Evolutionary conservation across 2,888 invertebrate genomes (phyloP), one percentile per base, ranked within the genome.

Genomic region (Mamestra brassicae): DNA sequence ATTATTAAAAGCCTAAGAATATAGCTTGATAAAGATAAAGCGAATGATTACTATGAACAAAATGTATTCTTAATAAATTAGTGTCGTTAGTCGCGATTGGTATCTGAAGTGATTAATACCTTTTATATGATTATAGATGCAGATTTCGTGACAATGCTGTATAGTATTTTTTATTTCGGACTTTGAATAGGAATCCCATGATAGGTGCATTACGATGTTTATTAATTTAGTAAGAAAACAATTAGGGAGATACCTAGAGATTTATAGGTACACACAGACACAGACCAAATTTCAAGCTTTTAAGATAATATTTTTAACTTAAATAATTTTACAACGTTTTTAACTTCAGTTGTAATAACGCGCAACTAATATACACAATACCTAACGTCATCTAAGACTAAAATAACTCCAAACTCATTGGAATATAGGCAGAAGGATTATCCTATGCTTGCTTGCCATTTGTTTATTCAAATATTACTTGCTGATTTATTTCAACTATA

Each of bases 41-140:
- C 26, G 36, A 60, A 60, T 38, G 5, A 42, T 55, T 52, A 15
- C 52, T 45, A 38, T 38, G 62, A 67, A 54, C n/a, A 45, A 36
- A 80, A 26, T 61, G n/a, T 67, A 75, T 75, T 55, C 26, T 42
- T 47, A 42, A 54, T n/a, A n/a, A 63, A 66, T 57, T 60, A 52
- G 61, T 69, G 54, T 60, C 38, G 45, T 17, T 60, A 47, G 68
- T 83, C 36, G 47, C 26, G 80, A 79, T 79, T 60, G 38, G 3
- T 73, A 79, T 80, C 73, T 36, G 26, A n/a, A 58, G 50, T 69
- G 67, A 83, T 72, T 78, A 52, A 80, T 78, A 58, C 47, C 17
- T 57, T 15, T 17, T 62, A 26, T 26, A 26, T 26, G 26, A 26
- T 26, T 26, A 26, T 26, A 61, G 26, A 71, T 68, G 52, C 60